Conservation (phyloP, 2,797 vertebrate genomes). For the Rhodeus uyekii region DNA sequence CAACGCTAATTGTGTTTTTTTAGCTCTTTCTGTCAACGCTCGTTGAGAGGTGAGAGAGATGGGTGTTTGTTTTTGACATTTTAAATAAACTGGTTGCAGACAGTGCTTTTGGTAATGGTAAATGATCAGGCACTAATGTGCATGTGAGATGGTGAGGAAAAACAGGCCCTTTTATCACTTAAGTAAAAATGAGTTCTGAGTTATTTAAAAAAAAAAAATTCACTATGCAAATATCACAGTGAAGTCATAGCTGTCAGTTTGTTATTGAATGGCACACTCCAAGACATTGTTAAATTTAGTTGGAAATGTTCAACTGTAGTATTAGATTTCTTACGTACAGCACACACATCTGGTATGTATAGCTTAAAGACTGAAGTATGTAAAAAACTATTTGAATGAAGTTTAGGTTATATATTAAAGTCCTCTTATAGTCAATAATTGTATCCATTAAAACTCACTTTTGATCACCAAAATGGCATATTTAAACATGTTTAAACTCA, state of each 20-base stretch:
- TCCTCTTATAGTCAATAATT: too few relatives aligned
- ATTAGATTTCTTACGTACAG: background rate
- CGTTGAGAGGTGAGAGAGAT: conserved; percentile 37
- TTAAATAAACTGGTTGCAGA: conserved; percentile 41
- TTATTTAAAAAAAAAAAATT: background rate
- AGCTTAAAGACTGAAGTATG: background rate
- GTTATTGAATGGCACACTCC: background rate
- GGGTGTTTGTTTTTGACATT: conserved; percentile 37
- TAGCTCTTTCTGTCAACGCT: conserved; percentile 25
- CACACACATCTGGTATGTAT: background rate
- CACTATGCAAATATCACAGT: background rate
- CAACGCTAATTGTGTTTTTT: conserved; percentile 55
- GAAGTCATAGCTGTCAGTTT: background rate
- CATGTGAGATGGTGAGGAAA: background rate
- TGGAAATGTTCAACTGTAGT: background rate
- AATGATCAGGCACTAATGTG: background rate
- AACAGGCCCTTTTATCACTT: background rate
- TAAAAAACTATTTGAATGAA: background rate
- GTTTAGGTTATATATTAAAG: background rate
- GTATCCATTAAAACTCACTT: background rate
- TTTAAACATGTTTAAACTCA: too few relatives aligned
- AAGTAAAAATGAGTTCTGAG: background rate
- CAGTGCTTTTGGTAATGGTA: conserved; percentile 27
- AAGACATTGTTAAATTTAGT: background rate
- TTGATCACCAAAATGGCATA: too few relatives aligned